Conservation (phyloP, 2,113 vertebrate genomes). For the Phalacrocorax brasilianus region DNA sequence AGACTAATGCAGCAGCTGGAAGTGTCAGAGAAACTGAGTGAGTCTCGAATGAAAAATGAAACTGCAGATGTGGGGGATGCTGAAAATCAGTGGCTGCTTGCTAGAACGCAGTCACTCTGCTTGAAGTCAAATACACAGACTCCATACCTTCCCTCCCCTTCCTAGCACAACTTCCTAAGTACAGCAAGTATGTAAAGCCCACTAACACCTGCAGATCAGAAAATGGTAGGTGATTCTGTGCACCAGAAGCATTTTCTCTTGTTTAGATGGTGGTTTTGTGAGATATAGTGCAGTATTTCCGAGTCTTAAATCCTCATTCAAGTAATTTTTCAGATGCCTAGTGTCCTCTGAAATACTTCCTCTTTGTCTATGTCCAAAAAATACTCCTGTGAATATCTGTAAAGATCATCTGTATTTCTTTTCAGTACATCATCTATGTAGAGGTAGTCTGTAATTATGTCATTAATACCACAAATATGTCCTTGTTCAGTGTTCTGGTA, state of each 20-base stretch:
- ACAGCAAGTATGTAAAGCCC: neutral
- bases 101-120: neutral
- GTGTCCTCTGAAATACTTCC: neutral
- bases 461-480: neutral
- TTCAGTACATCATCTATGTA: neutral
- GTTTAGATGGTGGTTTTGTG: neutral
- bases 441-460: neutral
- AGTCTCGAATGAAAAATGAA: constrained; percentile 47
- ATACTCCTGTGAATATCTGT: neutral
- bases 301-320: neutral
- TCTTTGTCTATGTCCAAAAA: neutral
- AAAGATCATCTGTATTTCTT: neutral
- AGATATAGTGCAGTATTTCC: neutral
- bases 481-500: neutral
- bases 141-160: neutral
- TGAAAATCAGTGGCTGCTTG: constrained; percentile 3
- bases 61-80: neutral
- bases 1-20: constrained; percentile 49
- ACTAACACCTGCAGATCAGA: neutral
- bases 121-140: neutral
- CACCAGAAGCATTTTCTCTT: neutral
- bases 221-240: neutral
- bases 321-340: neutral
- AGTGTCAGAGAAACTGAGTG: neutral
- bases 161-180: neutral